A percentile compares a stretch with the other conserved stretches of the same genome.
Evolutionary conservation across 2,797 vertebrate species (phyloP).

Genomic region (Atherinosoma microstoma): DNA sequence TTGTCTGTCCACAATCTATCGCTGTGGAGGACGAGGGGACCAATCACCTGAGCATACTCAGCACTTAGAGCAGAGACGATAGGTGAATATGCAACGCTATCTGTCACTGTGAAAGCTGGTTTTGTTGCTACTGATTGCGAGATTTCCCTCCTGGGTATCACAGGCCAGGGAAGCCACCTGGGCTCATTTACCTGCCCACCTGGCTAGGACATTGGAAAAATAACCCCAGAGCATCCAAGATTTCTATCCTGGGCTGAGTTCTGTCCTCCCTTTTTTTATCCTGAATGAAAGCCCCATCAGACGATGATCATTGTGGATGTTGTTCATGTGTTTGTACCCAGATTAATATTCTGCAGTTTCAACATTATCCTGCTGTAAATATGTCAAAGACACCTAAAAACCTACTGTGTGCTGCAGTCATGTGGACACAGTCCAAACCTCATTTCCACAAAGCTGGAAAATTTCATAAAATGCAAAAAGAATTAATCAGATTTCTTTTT

Average conservation of each 20-base stretch:
- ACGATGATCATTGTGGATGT: conserved; percentile 9
- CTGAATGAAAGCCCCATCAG: conserved; percentile 8
- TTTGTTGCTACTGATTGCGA: conserved; percentile 19
- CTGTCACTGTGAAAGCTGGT: conserved; percentile 32
- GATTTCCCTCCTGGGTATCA: conserved; percentile 37
- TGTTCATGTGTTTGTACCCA: neutral
- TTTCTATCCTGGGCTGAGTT: conserved; percentile 6
- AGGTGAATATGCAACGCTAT: conserved; percentile 53
- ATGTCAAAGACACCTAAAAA: conserved; percentile 39
- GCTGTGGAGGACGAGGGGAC: conserved; percentile 34
- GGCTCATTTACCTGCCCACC: conserved; percentile 59
- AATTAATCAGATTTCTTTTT: no score
- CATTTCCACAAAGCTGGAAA: no score
- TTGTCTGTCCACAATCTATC: conserved; percentile 52
- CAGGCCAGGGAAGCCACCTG: conserved; percentile 54
- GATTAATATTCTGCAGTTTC: conserved; percentile 6
- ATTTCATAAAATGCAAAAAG: no score
- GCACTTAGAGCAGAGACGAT: conserved; percentile 42
- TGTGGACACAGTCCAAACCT: no score
- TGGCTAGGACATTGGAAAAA: conserved; percentile 47
- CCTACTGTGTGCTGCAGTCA: conserved; percentile 19
- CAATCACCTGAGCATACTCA: conserved; percentile 34
- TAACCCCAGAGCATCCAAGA: conserved; percentile 32
- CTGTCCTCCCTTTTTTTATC: conserved; percentile 3
- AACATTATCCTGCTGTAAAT: conserved; percentile 34